Evolutionary conservation across 1,140 invertebrate species (phyloP).

Genomic region (Drosophila insularis): DNA sequence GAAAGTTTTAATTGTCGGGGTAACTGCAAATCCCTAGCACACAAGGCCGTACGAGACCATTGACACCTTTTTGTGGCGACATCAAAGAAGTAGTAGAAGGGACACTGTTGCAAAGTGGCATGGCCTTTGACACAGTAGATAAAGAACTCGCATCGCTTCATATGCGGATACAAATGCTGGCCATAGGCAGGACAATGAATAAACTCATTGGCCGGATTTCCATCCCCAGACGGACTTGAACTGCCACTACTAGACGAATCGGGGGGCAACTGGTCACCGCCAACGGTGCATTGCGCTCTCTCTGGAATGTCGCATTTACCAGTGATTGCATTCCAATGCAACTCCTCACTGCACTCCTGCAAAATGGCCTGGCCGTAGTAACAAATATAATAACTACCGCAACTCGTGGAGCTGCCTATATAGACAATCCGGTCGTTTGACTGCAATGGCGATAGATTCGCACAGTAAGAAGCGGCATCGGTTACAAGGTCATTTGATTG

Average conservation of each 20-base stretch:
- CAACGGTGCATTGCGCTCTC: conserved; percentile 53
- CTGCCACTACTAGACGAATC: conserved; percentile 1
- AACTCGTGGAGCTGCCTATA: conserved; percentile 64
- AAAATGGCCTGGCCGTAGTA: conserved; percentile 75
- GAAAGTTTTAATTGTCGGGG: conserved; percentile 31
- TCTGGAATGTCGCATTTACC: conserved; percentile 73
- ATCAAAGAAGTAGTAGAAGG: conserved; percentile 75
- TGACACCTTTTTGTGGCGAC: conserved; percentile 68
- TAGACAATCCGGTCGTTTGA: conserved; percentile 61
- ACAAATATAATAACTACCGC: conserved; percentile 71
- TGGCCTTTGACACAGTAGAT: conserved; percentile 79
- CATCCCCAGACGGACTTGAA: conserved; percentile 3
- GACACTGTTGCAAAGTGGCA: conserved; percentile 72
- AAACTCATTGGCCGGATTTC: conserved; percentile 36
- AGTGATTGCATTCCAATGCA: conserved; percentile 74
- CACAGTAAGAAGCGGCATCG: conserved; percentile 62
- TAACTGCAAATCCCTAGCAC: conserved; percentile 70
- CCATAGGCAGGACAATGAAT: conserved; percentile 71
- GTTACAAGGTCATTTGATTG: conserved; percentile 36
- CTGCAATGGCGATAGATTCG: conserved; percentile 35
- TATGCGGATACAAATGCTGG: conserved; percentile 73
- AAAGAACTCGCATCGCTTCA: conserved; percentile 75
- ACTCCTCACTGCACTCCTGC: conserved; percentile 65
- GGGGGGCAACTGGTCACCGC: conserved; percentile 12
- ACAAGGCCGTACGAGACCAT: conserved; percentile 61